Percentiles rank a stretch among this genome's conserved stretches.
These are phyloP conservation scores for Peromyscus aztecus DNA, from an alignment of 2,797 vertebrate genomes.

Conservation along the genomic window DNA sequence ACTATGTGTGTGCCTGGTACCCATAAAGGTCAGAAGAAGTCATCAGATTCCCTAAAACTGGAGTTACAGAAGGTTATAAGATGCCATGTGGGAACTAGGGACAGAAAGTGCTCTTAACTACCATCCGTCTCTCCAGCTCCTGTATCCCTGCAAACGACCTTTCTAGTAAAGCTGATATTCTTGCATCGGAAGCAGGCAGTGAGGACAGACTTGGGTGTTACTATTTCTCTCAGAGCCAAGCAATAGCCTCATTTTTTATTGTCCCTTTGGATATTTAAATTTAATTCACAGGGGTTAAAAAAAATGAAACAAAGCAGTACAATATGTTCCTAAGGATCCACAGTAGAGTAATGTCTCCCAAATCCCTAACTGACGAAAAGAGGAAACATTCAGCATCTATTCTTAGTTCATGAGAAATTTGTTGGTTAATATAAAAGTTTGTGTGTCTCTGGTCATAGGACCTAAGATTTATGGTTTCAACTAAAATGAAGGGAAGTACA, in stretches of 20 bases:
- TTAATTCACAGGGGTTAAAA: neutral
- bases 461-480: neutral
- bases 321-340: neutral
- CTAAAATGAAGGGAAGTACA: neutral
- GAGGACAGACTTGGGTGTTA: neutral
- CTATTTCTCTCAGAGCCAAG: neutral
- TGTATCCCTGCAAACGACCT: neutral
- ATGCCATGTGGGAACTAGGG: neutral
- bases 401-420: constrained; percentile 2
- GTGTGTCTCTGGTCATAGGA: neutral
- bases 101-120: neutral
- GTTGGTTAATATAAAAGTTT: neutral
- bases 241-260: constrained; percentile 33
- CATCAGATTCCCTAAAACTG: neutral
- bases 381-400: neutral
- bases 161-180: neutral
- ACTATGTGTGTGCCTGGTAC: neutral
- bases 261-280: constrained; percentile 23
- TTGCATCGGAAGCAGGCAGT: neutral
- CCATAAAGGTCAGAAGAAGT: neutral
- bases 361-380: neutral
- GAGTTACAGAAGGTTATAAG: neutral
- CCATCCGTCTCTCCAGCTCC: neutral
- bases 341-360: neutral
- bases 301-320: neutral